phyloP scores from a whole-genome alignment of 2,113 vertebrate species.

The Gallinago media region DNA sequence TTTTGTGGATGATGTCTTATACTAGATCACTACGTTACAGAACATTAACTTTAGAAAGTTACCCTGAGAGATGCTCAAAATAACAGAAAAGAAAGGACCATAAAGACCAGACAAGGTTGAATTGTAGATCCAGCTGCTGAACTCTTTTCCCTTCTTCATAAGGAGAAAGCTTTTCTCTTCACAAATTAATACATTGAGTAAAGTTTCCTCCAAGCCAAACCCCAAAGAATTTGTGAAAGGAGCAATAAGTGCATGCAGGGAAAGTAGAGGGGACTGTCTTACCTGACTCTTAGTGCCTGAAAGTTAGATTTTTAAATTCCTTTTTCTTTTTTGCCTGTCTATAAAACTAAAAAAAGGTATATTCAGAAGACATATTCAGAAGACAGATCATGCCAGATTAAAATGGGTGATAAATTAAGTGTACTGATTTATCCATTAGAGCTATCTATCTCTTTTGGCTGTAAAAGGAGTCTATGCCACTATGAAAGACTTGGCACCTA shows the following conservation, averaged over 20 bases:
- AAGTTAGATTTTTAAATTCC: background rate
- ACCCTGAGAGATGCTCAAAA: background rate
- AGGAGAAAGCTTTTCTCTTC: background rate
- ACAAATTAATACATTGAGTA: background rate
- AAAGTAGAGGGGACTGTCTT: background rate
- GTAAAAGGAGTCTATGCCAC: background rate
- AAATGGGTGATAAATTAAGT: background rate
- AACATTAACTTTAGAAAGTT: background rate
- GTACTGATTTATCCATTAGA: background rate
- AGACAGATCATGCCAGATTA: background rate
- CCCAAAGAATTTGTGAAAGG: background rate
- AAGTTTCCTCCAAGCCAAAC: background rate
- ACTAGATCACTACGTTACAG: background rate
- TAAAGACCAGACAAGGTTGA: background rate
- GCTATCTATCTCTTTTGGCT: background rate
- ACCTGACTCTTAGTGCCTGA: background rate
- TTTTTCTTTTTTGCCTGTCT: background rate
- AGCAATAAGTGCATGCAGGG: rapidly evolving
- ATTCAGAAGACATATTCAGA: background rate
- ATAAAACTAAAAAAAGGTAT: background rate
- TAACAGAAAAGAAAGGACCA: background rate
- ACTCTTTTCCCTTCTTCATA: background rate
- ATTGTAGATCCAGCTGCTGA: background rate
- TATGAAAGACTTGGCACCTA: background rate
- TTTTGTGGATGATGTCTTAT: background rate